Base-by-base conservation (phyloP, 2,113 vertebrate genomes). In the Corvus hawaiiensis region DNA sequence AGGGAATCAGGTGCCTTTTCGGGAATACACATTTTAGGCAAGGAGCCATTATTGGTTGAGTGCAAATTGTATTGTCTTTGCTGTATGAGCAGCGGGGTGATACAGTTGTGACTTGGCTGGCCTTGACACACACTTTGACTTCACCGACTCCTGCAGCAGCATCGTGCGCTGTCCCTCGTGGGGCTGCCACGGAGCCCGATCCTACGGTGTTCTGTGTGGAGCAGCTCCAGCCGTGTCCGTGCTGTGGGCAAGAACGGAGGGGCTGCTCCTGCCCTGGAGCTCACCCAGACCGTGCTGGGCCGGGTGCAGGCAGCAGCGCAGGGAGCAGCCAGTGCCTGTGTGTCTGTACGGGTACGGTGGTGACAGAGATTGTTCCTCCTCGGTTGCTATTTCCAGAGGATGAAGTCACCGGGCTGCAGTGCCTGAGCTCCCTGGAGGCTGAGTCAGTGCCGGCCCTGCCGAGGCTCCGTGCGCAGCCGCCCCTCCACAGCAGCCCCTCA, bases 341-440 rank as follows among this genome's bases (percentile, higher is more conserved):
- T 54, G 55, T 51, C 63, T 51, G 7, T 12, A 59, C 0, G 59
- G 84, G 69, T 6, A 78, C 1, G 26, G 79, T 3, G 26, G 79
- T n/a, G 82, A 51, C 79, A 76, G 68, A 52, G 72, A 43, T 3
- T 7, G 75, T 76, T 85, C 87, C 84, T 95, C 84, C 89, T 59
- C 10, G 22, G 80, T 43, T 89, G 93, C 96, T 98, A 97, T 98
- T 97, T 95, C 93, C 83, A 96, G 95, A 37, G 11, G 82, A 90
- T 97, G 94, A 98, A 96, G 96, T 97, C 97, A 98, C 51, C 7
- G 4, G 71, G 86, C 92, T 90, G 91, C 73, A 64, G 84, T 3
- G 48, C 35, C 83, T 43, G 63, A 94, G 92, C 93, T 87, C 84
- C 66, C 93, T 1, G 4, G 44, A 58, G 90, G 84, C 73, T 94